Conservation (phyloP, 2,797 vertebrate genomes). For the Hippopotamyrus pictus region DNA sequence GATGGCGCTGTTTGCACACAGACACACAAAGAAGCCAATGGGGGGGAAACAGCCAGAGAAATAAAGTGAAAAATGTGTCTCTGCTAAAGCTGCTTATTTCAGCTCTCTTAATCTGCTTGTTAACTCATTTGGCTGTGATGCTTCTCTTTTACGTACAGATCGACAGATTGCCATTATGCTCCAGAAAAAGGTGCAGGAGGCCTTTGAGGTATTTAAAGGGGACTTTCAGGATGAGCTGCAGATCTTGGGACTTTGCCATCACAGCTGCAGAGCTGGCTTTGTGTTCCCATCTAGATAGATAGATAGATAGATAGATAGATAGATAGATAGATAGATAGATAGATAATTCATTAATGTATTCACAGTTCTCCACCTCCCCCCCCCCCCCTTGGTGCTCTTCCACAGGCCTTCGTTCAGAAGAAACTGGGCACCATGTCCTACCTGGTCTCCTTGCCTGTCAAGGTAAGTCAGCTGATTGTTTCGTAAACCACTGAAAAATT, state of each 20-base stretch:
- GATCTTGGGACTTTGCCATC: not conserved
- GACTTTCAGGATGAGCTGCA: not conserved
- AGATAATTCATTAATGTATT: not conserved
- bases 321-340: no score
- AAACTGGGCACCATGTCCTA: constrained; percentile 57
- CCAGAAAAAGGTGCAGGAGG: constrained; percentile 63
- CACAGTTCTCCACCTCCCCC: not conserved
- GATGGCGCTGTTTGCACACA: not conserved
- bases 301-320: not conserved
- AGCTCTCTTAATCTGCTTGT: not conserved
- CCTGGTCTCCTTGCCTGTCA: constrained; percentile 55
- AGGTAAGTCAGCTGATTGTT: constrained; percentile 44
- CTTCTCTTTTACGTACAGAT: constrained; percentile 45
- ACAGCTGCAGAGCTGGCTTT: not conserved
- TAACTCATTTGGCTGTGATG: not conserved
- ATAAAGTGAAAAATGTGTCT: not conserved
- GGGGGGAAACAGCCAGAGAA: not conserved
- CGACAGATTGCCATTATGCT: constrained; percentile 65
- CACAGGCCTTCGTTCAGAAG: constrained; percentile 56
- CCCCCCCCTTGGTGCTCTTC: not conserved
- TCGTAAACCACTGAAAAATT: not conserved
- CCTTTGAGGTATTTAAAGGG: constrained; percentile 57
- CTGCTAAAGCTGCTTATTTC: not conserved
- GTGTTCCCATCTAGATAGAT: not conserved
- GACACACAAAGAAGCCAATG: not conserved